Conservation (phyloP, 1,140 invertebrate genomes). For the Micrasema minimum region DNA sequence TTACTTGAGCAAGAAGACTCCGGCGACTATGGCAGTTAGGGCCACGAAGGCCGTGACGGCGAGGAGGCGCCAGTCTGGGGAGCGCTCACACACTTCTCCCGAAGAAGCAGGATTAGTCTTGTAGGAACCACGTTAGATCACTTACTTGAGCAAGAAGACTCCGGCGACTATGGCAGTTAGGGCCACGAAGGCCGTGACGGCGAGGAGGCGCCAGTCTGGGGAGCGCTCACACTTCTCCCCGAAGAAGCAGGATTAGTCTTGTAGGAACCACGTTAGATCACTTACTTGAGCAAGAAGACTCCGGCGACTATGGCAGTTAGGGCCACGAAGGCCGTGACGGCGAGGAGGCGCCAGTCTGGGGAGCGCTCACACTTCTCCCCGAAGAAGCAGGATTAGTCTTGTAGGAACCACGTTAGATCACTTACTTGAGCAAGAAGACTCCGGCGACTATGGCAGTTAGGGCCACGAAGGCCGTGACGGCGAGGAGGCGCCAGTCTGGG, state of each 20-base stretch:
- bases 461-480: constrained; percentile 67
- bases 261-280: too few species aligned
- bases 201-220: constrained; percentile 71
- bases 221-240: constrained; percentile 73
- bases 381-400: constrained; percentile 79
- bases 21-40: constrained; percentile 70
- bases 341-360: constrained; percentile 71
- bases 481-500: constrained; percentile 71
- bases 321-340: constrained; percentile 67
- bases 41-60: constrained; percentile 68
- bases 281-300: constrained; percentile 72
- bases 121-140: too few species aligned
- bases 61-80: constrained; percentile 71
- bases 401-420: too few species aligned
- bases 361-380: constrained; percentile 74
- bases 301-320: constrained; percentile 70
- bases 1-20: constrained; percentile 72
- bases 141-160: constrained; percentile 72
- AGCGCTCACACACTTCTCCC: constrained; percentile 74
- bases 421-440: constrained; percentile 72
- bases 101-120: too few species aligned
- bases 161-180: constrained; percentile 70
- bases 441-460: constrained; percentile 70
- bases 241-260: constrained; percentile 79
- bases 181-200: constrained; percentile 67